Evolutionary conservation across 2,888 invertebrate species (phyloP).

Genomic region (Pyralis farinalis): DNA sequence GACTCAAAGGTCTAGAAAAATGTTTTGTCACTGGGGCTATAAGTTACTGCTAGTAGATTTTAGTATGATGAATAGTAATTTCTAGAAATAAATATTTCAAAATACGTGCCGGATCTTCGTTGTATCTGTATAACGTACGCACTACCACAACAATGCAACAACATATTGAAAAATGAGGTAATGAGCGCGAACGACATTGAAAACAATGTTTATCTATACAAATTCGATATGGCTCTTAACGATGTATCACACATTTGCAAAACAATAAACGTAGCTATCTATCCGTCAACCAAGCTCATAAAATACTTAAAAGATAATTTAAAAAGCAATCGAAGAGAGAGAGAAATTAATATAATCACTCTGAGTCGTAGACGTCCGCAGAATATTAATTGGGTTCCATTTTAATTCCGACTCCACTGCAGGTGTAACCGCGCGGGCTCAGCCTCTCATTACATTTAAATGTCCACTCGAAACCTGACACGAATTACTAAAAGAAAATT

Average conservation of each 20-base stretch:
- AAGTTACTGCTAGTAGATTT: too few species aligned
- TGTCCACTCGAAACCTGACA: conserved; percentile 32
- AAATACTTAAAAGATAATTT: conserved; percentile 1
- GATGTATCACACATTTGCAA: neutral
- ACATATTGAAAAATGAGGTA: too few species aligned
- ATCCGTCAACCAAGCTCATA: neutral
- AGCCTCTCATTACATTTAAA: conserved; percentile 36
- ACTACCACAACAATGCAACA: too few species aligned
- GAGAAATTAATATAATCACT: conserved; percentile 16
- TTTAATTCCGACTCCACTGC: conserved; percentile 41
- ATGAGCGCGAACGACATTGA: too few species aligned
- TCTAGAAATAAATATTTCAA: too few species aligned
- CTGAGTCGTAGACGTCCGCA: conserved; percentile 21
- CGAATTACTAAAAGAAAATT: conserved; percentile 32
- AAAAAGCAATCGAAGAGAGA: conserved; percentile 9
- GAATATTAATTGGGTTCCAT: conserved; percentile 44
- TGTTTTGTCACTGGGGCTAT: too few species aligned
- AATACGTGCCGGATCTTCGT: too few species aligned
- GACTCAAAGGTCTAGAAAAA: too few species aligned
- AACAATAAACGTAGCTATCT: neutral
- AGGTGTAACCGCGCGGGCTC: conserved; percentile 32
- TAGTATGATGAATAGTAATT: too few species aligned
- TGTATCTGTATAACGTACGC: too few species aligned
- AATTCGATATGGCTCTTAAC: neutral
- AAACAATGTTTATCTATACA: too few species aligned